A percentile compares a stretch with the other conserved stretches of the same genome.
phyloP scores from a whole-genome alignment of 2,888 invertebrate species.

The Hartigia nigra region DNA sequence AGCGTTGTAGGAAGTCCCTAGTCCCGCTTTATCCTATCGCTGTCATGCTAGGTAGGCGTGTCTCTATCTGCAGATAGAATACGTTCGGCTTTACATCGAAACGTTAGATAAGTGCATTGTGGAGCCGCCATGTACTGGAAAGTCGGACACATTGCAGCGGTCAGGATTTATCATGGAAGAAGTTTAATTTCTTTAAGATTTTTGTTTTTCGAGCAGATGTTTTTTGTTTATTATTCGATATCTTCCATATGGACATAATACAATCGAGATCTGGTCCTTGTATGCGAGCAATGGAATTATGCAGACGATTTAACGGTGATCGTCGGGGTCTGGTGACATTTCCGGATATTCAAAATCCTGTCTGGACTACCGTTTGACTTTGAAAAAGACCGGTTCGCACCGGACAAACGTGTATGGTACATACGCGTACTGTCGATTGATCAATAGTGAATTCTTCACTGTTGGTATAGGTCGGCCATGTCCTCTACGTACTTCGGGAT shows the following conservation, averaged over 20 bases:
- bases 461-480: background rate
- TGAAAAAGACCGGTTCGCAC: background rate
- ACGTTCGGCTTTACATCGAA: background rate
- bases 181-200: background rate
- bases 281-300: background rate
- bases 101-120: background rate
- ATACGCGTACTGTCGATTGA: background rate
- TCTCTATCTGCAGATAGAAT: conserved; percentile 10
- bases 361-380: background rate
- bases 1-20: conserved; percentile 52
- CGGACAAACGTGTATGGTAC: background rate
- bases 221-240: background rate
- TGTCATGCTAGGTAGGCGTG: conserved; percentile 52
- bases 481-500: background rate
- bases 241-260: background rate
- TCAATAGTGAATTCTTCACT: background rate
- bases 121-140: background rate
- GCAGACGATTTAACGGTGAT: background rate
- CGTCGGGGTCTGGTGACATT: background rate
- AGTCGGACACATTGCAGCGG: background rate
- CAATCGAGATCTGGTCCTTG: background rate
- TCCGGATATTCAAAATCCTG: background rate
- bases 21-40: conserved; percentile 56
- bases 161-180: background rate
- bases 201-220: background rate